Conservation (phyloP, 2,113 vertebrate species). For the Podarcis muralis region DNA sequence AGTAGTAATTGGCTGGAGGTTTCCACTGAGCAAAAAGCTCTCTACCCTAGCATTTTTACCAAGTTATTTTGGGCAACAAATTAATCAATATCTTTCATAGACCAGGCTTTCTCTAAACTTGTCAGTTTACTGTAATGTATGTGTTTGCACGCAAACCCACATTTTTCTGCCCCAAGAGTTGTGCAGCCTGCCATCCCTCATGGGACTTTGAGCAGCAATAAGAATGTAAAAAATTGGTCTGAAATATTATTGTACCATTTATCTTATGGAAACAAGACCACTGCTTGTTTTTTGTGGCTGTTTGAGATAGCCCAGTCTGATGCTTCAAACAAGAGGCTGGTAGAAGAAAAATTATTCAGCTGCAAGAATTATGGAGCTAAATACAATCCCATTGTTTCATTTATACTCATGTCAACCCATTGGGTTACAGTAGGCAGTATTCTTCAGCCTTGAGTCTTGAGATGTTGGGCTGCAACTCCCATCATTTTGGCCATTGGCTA, state of each 20-base stretch:
- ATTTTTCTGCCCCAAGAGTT: background rate
- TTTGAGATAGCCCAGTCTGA: background rate
- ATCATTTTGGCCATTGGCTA: no score
- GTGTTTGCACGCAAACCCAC: background rate
- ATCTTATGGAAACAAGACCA: background rate
- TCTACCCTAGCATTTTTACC: slow-evolving; percentile 17
- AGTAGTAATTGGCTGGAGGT: slow-evolving; percentile 42
- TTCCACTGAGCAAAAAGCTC: slow-evolving; percentile 29
- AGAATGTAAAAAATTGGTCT: background rate
- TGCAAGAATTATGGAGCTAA: background rate
- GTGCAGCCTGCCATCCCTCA: slow-evolving; percentile 3
- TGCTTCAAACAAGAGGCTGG: background rate
- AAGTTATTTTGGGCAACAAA: slow-evolving; percentile 37
- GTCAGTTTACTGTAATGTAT: slow-evolving; percentile 18
- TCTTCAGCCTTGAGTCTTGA: no score
- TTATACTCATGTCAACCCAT: background rate
- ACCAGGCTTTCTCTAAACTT: slow-evolving; percentile 21
- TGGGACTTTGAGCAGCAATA: background rate
- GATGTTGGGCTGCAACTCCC: no score
- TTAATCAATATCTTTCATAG: slow-evolving; percentile 12
- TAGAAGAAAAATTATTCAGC: background rate
- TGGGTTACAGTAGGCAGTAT: background rate
- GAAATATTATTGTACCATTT: background rate
- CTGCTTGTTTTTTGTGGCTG: background rate
- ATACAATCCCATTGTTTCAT: background rate